These are phyloP conservation scores for Varanus komodoensis DNA, from an alignment of 2,113 vertebrate genomes.

Conservation along the genomic window DNA sequence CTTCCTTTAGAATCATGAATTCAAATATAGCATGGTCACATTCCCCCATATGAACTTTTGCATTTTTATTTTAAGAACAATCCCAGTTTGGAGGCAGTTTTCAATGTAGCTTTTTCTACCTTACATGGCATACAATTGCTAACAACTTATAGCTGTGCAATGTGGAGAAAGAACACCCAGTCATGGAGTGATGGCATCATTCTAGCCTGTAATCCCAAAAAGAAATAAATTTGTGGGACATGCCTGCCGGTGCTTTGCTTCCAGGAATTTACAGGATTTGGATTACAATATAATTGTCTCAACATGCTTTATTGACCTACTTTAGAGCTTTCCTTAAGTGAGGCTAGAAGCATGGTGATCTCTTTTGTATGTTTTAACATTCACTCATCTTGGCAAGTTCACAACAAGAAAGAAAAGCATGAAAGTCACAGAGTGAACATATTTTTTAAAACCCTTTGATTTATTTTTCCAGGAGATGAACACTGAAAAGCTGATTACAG, in stretches of 20 bases:
- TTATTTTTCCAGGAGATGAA: slow-evolving; percentile 55
- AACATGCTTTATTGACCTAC: slow-evolving; percentile 40
- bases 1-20: too few species aligned
- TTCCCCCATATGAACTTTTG: not conserved
- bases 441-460: slow-evolving; percentile 58
- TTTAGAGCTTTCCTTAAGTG: slow-evolving; percentile 47
- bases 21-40: too few species aligned
- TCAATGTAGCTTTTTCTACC: not conserved
- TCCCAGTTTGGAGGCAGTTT: slow-evolving; percentile 1
- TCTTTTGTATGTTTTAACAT: slow-evolving; percentile 46
- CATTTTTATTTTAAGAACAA: not conserved
- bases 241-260: not conserved
- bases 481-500: slow-evolving; percentile 53
- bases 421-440: slow-evolving; percentile 40
- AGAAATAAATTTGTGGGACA: slow-evolving; percentile 54
- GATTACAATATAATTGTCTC: slow-evolving; percentile 41
- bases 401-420: slow-evolving; percentile 41
- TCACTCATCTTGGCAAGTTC: slow-evolving; percentile 51
- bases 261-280: slow-evolving; percentile 57
- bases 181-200: slow-evolving; percentile 43
- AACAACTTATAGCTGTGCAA: not conserved
- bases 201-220: slow-evolving; percentile 45
- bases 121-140: not conserved
- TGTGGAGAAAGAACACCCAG: slow-evolving; percentile 28
- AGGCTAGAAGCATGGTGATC: slow-evolving; percentile 33